Evolutionary conservation across 2,888 invertebrate species (phyloP).

Genomic region (Rapana venosa): DNA sequence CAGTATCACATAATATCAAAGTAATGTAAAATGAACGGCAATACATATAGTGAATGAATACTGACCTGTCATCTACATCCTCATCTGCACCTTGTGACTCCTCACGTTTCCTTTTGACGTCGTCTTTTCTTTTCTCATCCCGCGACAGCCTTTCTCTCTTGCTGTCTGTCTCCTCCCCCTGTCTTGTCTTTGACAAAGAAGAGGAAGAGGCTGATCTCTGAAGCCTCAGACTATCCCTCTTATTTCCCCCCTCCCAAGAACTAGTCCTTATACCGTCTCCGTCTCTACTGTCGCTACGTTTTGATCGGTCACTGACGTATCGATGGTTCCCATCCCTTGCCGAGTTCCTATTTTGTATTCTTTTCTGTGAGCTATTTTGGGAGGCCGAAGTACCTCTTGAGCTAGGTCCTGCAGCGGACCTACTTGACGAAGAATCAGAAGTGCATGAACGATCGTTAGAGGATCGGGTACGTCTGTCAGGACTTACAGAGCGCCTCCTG

Average conservation of each 20-base stretch:
- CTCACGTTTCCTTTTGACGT: not conserved
- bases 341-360: too few species aligned
- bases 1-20: too few species aligned
- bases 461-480: constrained; percentile 1
- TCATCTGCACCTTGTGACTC: not conserved
- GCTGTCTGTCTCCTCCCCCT: not conserved
- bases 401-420: not conserved
- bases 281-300: not conserved
- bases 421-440: constrained; percentile 9
- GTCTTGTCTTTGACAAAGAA: not conserved
- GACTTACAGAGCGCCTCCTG: not conserved
- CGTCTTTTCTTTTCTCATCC: not conserved
- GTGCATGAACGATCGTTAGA: not conserved
- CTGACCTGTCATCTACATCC: not conserved
- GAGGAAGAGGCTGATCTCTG: not conserved
- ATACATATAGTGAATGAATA: not conserved
- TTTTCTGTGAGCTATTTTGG: not conserved
- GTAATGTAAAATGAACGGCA: too few species aligned
- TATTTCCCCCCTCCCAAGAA: not conserved
- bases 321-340: not conserved
- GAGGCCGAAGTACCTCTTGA: constrained; percentile 25
- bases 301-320: not conserved
- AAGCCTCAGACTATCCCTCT: not conserved
- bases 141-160: not conserved
- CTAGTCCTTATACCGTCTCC: not conserved